Percentiles rank a stretch among this genome's conserved stretches.
These are phyloP conservation scores for Nomada fabriciana DNA, from an alignment of 2,888 invertebrate genomes.

Conservation along the genomic window DNA sequence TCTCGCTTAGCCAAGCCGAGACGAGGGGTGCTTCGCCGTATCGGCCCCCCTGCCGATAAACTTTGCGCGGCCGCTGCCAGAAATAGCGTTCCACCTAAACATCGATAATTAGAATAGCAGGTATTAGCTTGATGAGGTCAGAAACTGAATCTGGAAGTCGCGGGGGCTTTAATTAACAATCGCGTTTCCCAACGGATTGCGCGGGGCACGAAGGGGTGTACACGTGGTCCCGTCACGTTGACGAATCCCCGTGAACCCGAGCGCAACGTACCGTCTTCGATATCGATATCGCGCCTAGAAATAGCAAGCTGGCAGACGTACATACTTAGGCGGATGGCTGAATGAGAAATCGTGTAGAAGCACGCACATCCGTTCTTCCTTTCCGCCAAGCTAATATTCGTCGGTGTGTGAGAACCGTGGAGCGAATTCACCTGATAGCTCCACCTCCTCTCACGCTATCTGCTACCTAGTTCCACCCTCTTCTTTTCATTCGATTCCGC, in stretches of 20 bases:
- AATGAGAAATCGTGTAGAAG: slow-evolving; percentile 54
- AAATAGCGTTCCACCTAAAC: slow-evolving; percentile 50
- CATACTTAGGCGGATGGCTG: slow-evolving; percentile 6
- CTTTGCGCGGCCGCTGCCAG: slow-evolving; percentile 30
- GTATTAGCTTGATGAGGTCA: slow-evolving; percentile 70
- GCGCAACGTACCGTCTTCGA: neutral
- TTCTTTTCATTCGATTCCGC: neutral
- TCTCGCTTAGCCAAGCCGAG: neutral
- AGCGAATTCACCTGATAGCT: slow-evolving; percentile 34
- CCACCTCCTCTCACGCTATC: slow-evolving; percentile 32
- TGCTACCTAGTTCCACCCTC: slow-evolving; percentile 27
- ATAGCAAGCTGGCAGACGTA: slow-evolving; percentile 20
- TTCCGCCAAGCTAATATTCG: slow-evolving; percentile 21
- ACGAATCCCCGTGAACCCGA: neutral
- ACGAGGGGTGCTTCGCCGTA: no score
- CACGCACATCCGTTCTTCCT: slow-evolving; percentile 60
- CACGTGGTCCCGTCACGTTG: no score
- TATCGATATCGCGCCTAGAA: slow-evolving; percentile 40
- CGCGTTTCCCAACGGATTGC: slow-evolving; percentile 46
- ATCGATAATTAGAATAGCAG: slow-evolving; percentile 43
- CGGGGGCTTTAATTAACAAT: slow-evolving; percentile 34
- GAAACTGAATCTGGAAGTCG: slow-evolving; percentile 28
- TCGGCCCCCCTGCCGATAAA: no score
- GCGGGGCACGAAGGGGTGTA: slow-evolving; percentile 6
- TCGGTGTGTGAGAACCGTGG: neutral